Conservation (phyloP, 2,888 invertebrate species). For the Biston betularia region DNA sequence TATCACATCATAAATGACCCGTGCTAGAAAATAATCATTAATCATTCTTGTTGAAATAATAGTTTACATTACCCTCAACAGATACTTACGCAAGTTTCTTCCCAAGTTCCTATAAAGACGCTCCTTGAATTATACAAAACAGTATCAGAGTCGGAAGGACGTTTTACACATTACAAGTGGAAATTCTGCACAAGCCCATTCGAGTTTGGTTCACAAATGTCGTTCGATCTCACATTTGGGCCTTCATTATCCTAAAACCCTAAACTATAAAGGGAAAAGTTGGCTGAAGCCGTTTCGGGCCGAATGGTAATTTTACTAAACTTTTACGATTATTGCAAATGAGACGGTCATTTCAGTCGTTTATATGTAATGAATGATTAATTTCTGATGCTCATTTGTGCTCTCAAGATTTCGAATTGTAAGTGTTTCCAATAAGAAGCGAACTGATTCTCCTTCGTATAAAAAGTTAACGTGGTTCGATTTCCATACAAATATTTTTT, state of each 20-base stretch:
- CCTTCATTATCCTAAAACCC: conserved; percentile 53
- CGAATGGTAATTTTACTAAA: conserved; percentile 48
- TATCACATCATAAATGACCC: no score
- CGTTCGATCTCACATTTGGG: conserved; percentile 49
- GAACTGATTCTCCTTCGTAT: not conserved
- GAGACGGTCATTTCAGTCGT: conserved; percentile 41
- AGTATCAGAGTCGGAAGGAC: conserved; percentile 27
- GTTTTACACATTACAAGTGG: conserved; percentile 43
- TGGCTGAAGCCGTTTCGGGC: conserved; percentile 42
- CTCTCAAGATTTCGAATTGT: conserved; percentile 6
- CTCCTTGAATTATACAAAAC: conserved; percentile 34
- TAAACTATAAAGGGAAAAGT: conserved; percentile 54
- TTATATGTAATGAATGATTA: conserved; percentile 42
- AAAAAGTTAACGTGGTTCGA: no score
- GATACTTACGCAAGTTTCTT: conserved; percentile 7
- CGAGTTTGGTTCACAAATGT: conserved; percentile 53
- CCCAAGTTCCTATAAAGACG: conserved; percentile 17
- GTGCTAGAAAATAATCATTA: no score
- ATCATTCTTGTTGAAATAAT: no score
- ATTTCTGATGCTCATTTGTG: conserved; percentile 29
- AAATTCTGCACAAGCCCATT: conserved; percentile 45
- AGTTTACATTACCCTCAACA: not conserved
- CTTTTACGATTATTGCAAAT: conserved; percentile 53
- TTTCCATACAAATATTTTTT: no score
- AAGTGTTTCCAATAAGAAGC: conserved; percentile 3